These are phyloP conservation scores for Holcopasites calliopsidis DNA, from an alignment of 1,140 invertebrate genomes.

Conservation along the genomic window DNA sequence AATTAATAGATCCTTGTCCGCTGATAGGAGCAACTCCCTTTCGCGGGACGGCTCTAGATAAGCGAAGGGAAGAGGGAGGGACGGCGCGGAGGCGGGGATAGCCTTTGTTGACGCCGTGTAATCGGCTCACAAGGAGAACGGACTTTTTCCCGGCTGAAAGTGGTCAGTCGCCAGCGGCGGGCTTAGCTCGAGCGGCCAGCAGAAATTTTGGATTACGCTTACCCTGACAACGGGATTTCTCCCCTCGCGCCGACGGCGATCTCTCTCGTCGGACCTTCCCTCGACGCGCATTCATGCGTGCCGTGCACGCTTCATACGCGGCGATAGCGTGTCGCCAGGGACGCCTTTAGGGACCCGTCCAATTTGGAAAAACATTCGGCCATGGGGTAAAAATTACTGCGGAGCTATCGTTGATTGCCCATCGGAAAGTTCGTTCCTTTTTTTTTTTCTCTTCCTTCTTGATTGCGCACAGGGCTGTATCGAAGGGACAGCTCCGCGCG, in stretches of 20 bases:
- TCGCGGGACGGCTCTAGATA: slow-evolving; percentile 43
- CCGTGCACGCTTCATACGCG: neutral
- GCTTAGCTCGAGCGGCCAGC: slow-evolving; percentile 35
- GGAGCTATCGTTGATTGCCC: slow-evolving; percentile 5
- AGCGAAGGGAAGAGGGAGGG: slow-evolving; percentile 41
- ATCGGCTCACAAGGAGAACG: slow-evolving; percentile 43
- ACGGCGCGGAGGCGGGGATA: slow-evolving; percentile 2
- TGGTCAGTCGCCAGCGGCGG: slow-evolving; percentile 15
- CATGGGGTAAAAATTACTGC: neutral
- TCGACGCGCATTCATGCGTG: slow-evolving; percentile 9
- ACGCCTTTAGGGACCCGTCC: slow-evolving; percentile 65
- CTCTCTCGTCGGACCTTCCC: neutral
- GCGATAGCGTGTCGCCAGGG: slow-evolving; percentile 61
- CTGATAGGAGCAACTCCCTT: slow-evolving; percentile 45
- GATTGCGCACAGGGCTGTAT: neutral
- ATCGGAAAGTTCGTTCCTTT: neutral
- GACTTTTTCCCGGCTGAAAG: slow-evolving; percentile 42
- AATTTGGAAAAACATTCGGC: slow-evolving; percentile 71
- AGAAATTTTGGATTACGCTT: slow-evolving; percentile 58
- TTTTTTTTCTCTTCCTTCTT: neutral
- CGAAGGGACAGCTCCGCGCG: too few species aligned
- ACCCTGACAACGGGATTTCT: slow-evolving; percentile 22
- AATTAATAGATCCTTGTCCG: slow-evolving; percentile 51
- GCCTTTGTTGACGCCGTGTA: slow-evolving; percentile 33
- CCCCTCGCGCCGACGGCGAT: neutral